Conservation (phyloP, 2,113 vertebrate genomes). For the Aspiorhynchus laticeps region DNA sequence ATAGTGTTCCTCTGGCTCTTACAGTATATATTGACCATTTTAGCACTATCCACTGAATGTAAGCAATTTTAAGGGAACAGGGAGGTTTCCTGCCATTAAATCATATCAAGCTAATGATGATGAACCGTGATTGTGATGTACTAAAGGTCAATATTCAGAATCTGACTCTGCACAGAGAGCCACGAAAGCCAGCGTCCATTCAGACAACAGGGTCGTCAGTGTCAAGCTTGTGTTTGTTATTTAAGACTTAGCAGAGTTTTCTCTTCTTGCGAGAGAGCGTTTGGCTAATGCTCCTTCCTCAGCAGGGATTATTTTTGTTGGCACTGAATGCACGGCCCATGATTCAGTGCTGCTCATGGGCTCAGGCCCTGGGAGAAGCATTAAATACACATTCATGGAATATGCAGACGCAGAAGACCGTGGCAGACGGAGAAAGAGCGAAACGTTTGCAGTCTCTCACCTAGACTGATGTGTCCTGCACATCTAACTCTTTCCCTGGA, state of each 20-base stretch:
- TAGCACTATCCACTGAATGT: background rate
- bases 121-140: background rate
- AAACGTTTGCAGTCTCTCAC: background rate
- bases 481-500: background rate
- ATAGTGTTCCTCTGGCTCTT: background rate
- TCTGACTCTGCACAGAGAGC: background rate
- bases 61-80: background rate
- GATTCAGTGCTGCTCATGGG: conserved; percentile 27
- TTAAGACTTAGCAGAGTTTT: conserved; percentile 44
- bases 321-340: background rate
- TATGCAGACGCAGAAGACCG: conserved; percentile 23
- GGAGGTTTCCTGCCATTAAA: background rate
- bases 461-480: background rate
- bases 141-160: conserved; percentile 9
- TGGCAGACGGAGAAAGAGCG: background rate
- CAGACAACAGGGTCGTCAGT: background rate
- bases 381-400: conserved; percentile 35
- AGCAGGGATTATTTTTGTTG: conserved; percentile 53
- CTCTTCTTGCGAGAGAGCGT: conserved; percentile 17
- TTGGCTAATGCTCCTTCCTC: conserved; percentile 27
- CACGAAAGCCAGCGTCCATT: background rate
- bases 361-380: conserved; percentile 23
- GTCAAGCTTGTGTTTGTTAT: conserved; percentile 34
- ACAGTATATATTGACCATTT: background rate
- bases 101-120: background rate